Percentiles rank a stretch among this genome's conserved stretches.
phyloP scores from a whole-genome alignment of 2,888 invertebrate genomes.

The Unio pictorum region DNA sequence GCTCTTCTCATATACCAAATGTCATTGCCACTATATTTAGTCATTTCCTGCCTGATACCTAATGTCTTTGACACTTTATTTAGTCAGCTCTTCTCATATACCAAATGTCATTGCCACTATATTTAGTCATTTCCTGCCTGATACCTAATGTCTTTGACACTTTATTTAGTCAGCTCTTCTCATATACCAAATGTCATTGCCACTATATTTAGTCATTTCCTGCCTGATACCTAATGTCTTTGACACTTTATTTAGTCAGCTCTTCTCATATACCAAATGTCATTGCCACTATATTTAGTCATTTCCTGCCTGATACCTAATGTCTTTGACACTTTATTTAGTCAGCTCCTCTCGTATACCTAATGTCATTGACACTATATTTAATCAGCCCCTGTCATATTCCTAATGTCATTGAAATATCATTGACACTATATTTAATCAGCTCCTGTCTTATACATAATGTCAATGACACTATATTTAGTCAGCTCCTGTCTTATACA shows the following conservation, averaged over 20 bases:
- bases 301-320: too few species aligned
- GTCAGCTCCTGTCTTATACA: not conserved
- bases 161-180: constrained; percentile 1
- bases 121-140: not conserved
- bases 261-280: too few species aligned
- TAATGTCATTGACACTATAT: too few species aligned
- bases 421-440: not conserved
- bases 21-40: not conserved
- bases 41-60: not conserved
- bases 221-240: not conserved
- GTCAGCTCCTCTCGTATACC: too few species aligned
- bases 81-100: too few species aligned
- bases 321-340: too few species aligned
- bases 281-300: too few species aligned
- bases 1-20: not conserved
- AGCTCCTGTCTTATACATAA: not conserved
- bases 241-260: too few species aligned
- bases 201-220: not conserved
- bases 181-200: not conserved
- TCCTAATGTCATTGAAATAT: too few species aligned
- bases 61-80: too few species aligned
- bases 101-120: too few species aligned
- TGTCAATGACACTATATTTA: not conserved
- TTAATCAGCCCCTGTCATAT: too few species aligned
- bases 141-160: not conserved